Evolutionary conservation across 2,797 vertebrate species (phyloP), one percentile per base, ranked within the genome.

Genomic region (Acridotheres tristis): DNA sequence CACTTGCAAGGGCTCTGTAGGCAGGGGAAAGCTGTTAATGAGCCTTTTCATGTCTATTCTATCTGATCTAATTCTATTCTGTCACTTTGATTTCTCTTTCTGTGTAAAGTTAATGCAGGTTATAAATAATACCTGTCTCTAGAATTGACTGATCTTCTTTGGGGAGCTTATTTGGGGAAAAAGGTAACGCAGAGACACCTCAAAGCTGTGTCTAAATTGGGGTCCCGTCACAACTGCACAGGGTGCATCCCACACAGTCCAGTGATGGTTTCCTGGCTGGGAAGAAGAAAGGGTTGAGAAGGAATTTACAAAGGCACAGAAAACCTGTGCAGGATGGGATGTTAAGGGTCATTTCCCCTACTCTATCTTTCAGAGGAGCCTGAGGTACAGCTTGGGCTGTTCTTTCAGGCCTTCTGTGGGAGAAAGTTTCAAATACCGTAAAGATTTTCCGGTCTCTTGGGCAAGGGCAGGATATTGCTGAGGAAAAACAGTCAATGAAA

Each of bases 61-160:
- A 88, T 94, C 94, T 94, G 91, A 95, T 96, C 89, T 96, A 93
- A 95, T 96, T 96, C 96, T 94, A 93, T 96, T 94, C 91, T 81
- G 76, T 78, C 88, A 78, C 95, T 96, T 96, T 94, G 94, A 96
- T 95, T 94, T 90, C 77, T 86, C 93, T 95, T 91, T 81, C 93
- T 89, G 54, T 72, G 51, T 72, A 78, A 54, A 94, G 91, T 91
- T 96, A 94, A 94, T 88, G 76, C 58, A 13, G 54, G 83, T 86
- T 96, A 94, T 95, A 94, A 96, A 94, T 94, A 94, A 94, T 84
- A 86, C 51, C 79, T 66, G 47, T 66, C 76, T 83, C 69, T 54
- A 58, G 42, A 83, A 67, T 45, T 50, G 72, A 83, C 68, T 94
- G 89, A 94, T 91, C 76, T 89, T 85, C 94, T 85, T 27, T 62